Percentiles rank a stretch among this genome's conserved stretches.
Conservation (phyloP, 2,888 invertebrate genomes). For the Galeruca laticollis region DNA sequence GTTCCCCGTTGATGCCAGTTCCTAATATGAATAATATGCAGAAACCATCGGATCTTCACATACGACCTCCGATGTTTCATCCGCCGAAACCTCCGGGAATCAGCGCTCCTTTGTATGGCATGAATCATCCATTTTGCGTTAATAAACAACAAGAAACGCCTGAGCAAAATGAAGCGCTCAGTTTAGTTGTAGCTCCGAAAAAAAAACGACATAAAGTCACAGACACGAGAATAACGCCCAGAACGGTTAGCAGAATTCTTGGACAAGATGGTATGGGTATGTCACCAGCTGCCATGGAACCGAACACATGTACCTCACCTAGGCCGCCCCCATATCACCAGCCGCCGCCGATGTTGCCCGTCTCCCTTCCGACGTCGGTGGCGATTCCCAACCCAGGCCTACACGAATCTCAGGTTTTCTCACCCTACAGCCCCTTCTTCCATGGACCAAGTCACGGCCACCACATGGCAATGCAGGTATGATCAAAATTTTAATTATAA, state of each 20-base stretch:
- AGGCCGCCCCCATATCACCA: constrained; percentile 74
- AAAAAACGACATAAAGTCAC: constrained; percentile 98
- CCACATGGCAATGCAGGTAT: constrained; percentile 67
- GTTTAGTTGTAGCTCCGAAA: constrained; percentile 94
- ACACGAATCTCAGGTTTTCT: constrained; percentile 94
- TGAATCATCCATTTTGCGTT: constrained; percentile 72
- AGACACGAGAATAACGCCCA: constrained; percentile 90
- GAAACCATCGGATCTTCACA: constrained; percentile 70
- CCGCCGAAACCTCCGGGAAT: constrained; percentile 81
- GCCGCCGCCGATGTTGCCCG: constrained; percentile 86
- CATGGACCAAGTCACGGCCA: constrained; percentile 70
- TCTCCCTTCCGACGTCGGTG: constrained; percentile 93
- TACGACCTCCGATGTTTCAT: constrained; percentile 85
- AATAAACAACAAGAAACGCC: constrained; percentile 75
- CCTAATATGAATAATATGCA: constrained; percentile 61
- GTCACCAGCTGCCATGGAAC: constrained; percentile 71
- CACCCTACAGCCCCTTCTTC: constrained; percentile 92
- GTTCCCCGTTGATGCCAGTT: constrained; percentile 70
- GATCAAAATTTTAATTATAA: constrained; percentile 26
- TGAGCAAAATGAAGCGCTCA: constrained; percentile 94
- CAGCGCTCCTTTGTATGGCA: constrained; percentile 73
- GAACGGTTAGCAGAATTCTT: constrained; percentile 88
- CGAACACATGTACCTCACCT: constrained; percentile 74
- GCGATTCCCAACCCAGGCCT: constrained; percentile 97
- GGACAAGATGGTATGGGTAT: constrained; percentile 83